Percentiles rank a stretch among this genome's conserved stretches.
Conservation (phyloP, 1,140 invertebrate genomes). For the Heliconius eleuchia region DNA sequence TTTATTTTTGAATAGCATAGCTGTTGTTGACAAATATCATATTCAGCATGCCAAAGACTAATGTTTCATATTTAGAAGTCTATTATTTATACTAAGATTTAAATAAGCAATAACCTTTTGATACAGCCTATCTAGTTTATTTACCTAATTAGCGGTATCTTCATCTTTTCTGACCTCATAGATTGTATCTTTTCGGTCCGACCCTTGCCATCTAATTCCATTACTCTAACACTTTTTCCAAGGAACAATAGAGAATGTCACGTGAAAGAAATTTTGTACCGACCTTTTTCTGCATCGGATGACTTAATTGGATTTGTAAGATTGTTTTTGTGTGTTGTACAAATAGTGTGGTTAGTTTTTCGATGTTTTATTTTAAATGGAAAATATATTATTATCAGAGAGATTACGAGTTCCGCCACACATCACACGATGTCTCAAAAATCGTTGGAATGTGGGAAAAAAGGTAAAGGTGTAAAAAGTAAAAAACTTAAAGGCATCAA, state of each 20-base stretch:
- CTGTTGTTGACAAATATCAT: no score
- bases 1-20: no score
- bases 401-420: no score
- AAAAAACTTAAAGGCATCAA: no score
- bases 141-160: slow-evolving; percentile 58
- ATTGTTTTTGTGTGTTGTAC: slow-evolving; percentile 13
- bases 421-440: no score
- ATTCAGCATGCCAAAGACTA: no score
- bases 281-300: slow-evolving; percentile 34
- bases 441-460: no score
- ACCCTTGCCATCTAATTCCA: slow-evolving; percentile 57
- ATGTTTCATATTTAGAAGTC: no score
- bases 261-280: slow-evolving; percentile 29
- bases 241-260: slow-evolving; percentile 43
- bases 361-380: background rate
- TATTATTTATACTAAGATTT: background rate
- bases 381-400: background rate
- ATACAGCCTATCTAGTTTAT: slow-evolving; percentile 39
- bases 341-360: slow-evolving; percentile 1
- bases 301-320: slow-evolving; percentile 42
- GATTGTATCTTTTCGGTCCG: slow-evolving; percentile 53
- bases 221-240: slow-evolving; percentile 53
- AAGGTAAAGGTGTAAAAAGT: no score
- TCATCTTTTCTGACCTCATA: slow-evolving; percentile 41
- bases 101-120: background rate